Conservation (phyloP, 2,888 invertebrate species). For the Homarus gammarus region DNA sequence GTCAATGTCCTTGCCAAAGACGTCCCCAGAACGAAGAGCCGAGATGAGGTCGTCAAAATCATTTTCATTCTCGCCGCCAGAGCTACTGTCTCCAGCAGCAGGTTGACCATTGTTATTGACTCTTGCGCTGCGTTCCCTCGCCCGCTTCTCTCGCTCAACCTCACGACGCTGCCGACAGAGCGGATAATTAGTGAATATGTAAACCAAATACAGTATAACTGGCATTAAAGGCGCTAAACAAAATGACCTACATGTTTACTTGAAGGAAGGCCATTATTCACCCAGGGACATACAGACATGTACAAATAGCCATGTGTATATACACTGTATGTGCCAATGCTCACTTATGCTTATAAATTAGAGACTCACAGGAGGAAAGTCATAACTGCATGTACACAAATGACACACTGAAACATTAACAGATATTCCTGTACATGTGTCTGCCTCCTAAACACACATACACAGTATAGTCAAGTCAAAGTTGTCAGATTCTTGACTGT, state of each 20-base stretch:
- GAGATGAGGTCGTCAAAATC: constrained; percentile 98
- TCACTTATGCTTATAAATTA: too few species aligned
- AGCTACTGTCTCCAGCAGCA: constrained; percentile 77
- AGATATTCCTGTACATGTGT: too few species aligned
- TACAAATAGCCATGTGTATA: too few species aligned
- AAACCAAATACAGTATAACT: too few species aligned
- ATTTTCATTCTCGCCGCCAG: constrained; percentile 82
- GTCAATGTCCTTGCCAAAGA: constrained; percentile 96
- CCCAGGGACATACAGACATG: background rate
- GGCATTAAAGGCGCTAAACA: background rate
- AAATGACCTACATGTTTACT: background rate
- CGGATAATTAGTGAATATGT: background rate
- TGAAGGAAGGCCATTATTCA: background rate
- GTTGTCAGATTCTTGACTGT: too few species aligned
- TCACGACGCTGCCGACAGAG: constrained; percentile 62
- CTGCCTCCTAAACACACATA: too few species aligned
- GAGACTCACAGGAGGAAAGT: too few species aligned
- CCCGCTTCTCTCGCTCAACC: constrained; percentile 68
- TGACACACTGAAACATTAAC: too few species aligned
- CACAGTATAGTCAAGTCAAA: too few species aligned
- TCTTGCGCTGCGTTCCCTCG: constrained; percentile 68
- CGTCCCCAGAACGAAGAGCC: constrained; percentile 94
- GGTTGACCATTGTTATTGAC: constrained; percentile 79
- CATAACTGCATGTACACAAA: too few species aligned
- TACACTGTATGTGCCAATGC: background rate